Evolutionary conservation across 2,113 vertebrate genomes (phyloP).

Genomic region (Saimiri boliviensis): DNA sequence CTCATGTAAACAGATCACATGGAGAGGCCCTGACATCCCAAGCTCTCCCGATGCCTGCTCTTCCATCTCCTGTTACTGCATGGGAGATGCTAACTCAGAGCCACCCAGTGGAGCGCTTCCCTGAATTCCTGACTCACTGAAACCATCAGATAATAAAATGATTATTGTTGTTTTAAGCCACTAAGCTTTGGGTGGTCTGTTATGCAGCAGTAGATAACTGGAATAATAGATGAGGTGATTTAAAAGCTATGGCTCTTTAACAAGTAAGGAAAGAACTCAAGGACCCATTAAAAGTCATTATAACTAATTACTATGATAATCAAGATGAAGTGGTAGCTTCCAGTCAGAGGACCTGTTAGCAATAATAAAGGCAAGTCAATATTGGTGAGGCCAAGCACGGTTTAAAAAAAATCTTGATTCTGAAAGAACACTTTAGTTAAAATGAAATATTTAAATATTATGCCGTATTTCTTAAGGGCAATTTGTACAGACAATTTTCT

Average conservation of each 20-base stretch:
- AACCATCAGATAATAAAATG: background rate
- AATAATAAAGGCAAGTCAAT: slow-evolving; percentile 54
- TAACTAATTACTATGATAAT: slow-evolving; percentile 49
- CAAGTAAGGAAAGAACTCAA: slow-evolving; percentile 38
- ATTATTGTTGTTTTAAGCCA: slow-evolving; percentile 36
- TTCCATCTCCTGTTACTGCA: background rate
- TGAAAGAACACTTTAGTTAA: slow-evolving; percentile 33
- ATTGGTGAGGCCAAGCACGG: background rate
- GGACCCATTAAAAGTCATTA: slow-evolving; percentile 41
- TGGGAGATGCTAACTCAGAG: background rate
- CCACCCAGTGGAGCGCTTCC: background rate
- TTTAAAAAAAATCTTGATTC: background rate
- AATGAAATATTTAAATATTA: slow-evolving; percentile 37
- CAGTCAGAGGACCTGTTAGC: slow-evolving; percentile 27
- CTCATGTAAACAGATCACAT: background rate
- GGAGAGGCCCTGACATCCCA: background rate
- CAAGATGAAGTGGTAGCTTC: slow-evolving; percentile 49
- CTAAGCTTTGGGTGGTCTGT: background rate
- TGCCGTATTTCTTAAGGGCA: background rate
- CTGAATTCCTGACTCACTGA: slow-evolving; percentile 28
- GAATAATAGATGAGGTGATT: slow-evolving; percentile 40
- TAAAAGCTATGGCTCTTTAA: slow-evolving; percentile 42
- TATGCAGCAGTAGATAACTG: background rate
- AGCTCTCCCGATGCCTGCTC: background rate
- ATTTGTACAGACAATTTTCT: slow-evolving; percentile 40